Evolutionary conservation across 2,797 vertebrate species (phyloP), one percentile per base, ranked within the genome.

Genomic region (Crypturellus tataupa): DNA sequence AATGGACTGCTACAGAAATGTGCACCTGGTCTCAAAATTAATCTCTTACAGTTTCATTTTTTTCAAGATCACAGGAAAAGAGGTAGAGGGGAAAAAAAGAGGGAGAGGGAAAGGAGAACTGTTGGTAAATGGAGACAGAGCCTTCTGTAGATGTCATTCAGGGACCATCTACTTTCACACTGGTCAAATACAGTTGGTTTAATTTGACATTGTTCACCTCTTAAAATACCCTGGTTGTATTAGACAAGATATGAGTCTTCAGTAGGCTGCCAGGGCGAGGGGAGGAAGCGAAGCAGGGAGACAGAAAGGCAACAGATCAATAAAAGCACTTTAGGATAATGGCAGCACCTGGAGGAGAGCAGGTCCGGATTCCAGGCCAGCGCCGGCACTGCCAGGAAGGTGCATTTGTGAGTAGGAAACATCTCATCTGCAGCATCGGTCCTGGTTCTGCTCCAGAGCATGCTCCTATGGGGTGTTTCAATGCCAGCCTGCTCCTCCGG

Each of bases 311-410:
- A 97, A 97, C 97, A 97, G 96, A 98, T 98, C 98, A 97, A 98
- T 98, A 98, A 98, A 98, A 98, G 95, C 98, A 98, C 98, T 98
- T 98, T 98, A 98, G 96, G 96, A 96, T 98, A 98, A 98, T 98
- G 98, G 97, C 97, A 94, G 78, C 83, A 95, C 96, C 97, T 95
- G 55, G 19, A 92, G 94, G 93, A 96, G 93, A 94, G 68, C 44
- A 47, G 89, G 94, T 96, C 96, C 95, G 94, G 92, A 78, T 94
- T 83, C 87, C 91, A 91, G 86, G 88, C 88, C 53, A 97, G 91
- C 95, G 97, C 94, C 95, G 93, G 97, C 97, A 93, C 93, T 98
- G 97, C 98, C 98, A 97, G 98, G 97, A 98, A 97, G 97, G 77
- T 46, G 33, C 83, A 89, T 97, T 96, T 97, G 92, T 87, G 89